Conservation (phyloP, 1,140 invertebrate species). For the Saxidomus purpurata region DNA sequence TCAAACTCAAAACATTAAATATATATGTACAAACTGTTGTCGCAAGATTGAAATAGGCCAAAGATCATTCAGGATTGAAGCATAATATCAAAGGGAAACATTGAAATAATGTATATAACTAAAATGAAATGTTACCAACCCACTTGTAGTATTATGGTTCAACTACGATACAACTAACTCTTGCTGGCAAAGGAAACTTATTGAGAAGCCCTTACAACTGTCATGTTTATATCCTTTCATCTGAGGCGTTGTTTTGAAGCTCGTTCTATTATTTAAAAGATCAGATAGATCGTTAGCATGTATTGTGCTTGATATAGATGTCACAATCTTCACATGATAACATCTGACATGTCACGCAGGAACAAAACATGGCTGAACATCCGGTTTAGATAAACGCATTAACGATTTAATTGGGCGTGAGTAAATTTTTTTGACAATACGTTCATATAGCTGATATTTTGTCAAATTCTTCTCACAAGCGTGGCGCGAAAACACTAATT, state of each 20-base stretch:
- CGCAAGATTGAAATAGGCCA: too few relatives aligned
- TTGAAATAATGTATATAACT: too few relatives aligned
- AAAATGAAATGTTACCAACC: too few relatives aligned
- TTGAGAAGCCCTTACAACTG: constrained; percentile 11
- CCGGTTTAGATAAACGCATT: constrained; percentile 49
- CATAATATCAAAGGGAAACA: too few relatives aligned
- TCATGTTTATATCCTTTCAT: constrained; percentile 23
- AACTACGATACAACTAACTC: too few relatives aligned
- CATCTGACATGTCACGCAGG: constrained; percentile 53
- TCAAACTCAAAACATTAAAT: too few relatives aligned
- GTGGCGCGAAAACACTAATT: not conserved
- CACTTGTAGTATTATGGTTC: too few relatives aligned
- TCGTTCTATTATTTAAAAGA: constrained; percentile 33
- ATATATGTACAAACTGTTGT: too few relatives aligned
- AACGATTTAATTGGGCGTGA: constrained; percentile 17
- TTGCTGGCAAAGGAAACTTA: too few relatives aligned
- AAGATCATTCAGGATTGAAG: too few relatives aligned
- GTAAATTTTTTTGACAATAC: constrained; percentile 11
- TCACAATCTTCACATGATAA: constrained; percentile 39
- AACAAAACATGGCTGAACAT: constrained; percentile 35
- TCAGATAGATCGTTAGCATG: constrained; percentile 52
- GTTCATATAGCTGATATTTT: not conserved
- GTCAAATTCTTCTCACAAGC: not conserved
- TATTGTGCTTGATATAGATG: constrained; percentile 41
- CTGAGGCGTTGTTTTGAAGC: constrained; percentile 43